Evolutionary conservation across 2,888 invertebrate species (phyloP).

Genomic region (Chorisops tibialis): DNA sequence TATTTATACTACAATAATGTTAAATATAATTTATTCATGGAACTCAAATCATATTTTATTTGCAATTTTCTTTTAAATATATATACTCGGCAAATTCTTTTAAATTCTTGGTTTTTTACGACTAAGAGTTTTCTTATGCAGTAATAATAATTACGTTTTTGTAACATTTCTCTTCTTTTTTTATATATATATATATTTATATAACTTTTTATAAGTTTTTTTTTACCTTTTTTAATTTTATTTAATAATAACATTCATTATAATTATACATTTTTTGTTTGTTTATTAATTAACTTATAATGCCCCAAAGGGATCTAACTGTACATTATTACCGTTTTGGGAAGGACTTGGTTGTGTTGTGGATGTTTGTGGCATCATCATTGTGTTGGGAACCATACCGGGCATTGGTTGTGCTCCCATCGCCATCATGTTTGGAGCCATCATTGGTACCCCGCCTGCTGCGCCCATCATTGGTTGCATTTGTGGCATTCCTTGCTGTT

Average conservation of each 20-base stretch:
- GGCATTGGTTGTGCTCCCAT: conserved; percentile 31
- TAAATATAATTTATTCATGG: too few species aligned
- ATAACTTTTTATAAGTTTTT: neutral
- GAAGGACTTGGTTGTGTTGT: conserved; percentile 41
- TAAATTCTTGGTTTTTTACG: too few species aligned
- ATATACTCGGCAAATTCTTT: too few species aligned
- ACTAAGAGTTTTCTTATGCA: too few species aligned
- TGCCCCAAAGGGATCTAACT: conserved; percentile 58
- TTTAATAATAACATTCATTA: conserved; percentile 20
- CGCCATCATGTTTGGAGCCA: conserved; percentile 47
- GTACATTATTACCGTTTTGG: conserved; percentile 52
- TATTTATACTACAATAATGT: too few species aligned
- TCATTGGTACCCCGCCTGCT: conserved; percentile 41
- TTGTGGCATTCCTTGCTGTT: conserved; percentile 50
- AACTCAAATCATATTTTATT: too few species aligned
- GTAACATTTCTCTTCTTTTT: neutral
- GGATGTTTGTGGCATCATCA: conserved; percentile 44
- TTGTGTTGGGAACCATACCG: conserved; percentile 34
- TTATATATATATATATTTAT: conserved; percentile 8
- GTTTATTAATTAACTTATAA: conserved; percentile 43
- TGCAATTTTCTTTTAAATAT: too few species aligned
- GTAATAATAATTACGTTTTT: too few species aligned
- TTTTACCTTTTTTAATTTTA: neutral
- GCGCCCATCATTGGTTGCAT: conserved; percentile 46
- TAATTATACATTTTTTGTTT: conserved; percentile 1